Base-by-base conservation (phyloP, 1,140 invertebrate genomes). In the Cydia amplana region DNA sequence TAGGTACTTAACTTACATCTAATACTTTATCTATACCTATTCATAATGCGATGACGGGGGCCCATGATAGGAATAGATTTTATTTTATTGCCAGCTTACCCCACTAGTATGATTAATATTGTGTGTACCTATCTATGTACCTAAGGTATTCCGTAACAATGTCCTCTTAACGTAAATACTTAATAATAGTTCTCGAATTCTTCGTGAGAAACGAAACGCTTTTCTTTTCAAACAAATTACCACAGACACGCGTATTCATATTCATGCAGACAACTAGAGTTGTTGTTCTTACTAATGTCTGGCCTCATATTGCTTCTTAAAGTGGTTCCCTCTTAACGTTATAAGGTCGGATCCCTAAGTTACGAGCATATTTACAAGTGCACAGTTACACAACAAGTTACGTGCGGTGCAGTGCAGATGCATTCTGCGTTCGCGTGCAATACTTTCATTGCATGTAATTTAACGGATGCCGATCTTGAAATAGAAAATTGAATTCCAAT, bases 401-500 rank as follows among this genome's bases (percentile, higher is more conserved):
- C 65, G 65, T 70, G 65, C 65, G 5, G 16, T 67, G 28, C 65
- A 36, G 16, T 67, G 28, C 65, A 36, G 12, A 36, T 36, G 28
- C 28, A n/a, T 36, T 65, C 64, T 36, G 28, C 28, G 64, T 18
- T 36, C 32, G 65, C 65, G 32, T 70, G 28, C 65, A 70, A 65
- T 65, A 65, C 64, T 65, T 60, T 70, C 65, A 40, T 85, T 80
- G 76, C 77, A 82, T 82, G 80, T 81, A 81, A 82, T 78, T 83
- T 81, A 73, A 67, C 74, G 76, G 76, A 78, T 74, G 80, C 73
- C 78, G 80, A 82, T 86, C 78, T 82, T 78, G 84, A 89, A 83
- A 85, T 80, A 87, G 82, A 90, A 86, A 90, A 82, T 74, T 75
- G 80, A 82, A 80, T 60, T 23, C 18, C 36, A 70, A 70, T 70